phyloP scores from a whole-genome alignment of 2,797 vertebrate species.

The Acridotheres tristis region DNA sequence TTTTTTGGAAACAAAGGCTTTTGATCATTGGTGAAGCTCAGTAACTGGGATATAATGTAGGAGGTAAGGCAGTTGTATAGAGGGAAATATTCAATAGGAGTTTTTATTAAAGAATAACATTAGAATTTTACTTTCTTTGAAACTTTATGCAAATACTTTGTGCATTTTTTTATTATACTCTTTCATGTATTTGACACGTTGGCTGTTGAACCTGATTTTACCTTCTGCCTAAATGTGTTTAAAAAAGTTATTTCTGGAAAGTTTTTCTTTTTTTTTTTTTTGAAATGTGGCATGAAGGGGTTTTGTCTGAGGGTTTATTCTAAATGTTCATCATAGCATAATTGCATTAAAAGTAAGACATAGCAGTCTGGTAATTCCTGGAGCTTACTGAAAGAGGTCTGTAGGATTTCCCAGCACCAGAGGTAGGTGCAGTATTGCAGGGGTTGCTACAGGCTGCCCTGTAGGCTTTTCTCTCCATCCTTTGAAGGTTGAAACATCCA shows the following conservation, averaged over 20 bases:
- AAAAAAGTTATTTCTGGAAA: not conserved
- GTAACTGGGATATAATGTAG: not conserved
- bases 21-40: constrained; percentile 1
- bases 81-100: not conserved
- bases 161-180: not conserved
- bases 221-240: not conserved
- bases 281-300: not conserved
- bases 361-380: not conserved
- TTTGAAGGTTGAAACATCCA: not conserved
- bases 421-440: not conserved
- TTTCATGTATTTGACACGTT: not conserved
- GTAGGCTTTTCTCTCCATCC: not conserved
- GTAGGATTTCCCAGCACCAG: not conserved
- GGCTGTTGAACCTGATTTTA: not conserved
- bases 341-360: not conserved
- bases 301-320: not conserved
- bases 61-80: not conserved
- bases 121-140: not conserved
- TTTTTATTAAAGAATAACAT: not conserved
- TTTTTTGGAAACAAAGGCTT: not conserved
- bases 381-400: not conserved
- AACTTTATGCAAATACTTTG: not conserved
- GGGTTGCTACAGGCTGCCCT: not conserved
- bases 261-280: not conserved
- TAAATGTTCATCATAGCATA: not conserved